Evolutionary conservation across 2,888 invertebrate genomes (phyloP), one percentile per base, ranked within the genome.

Genomic region (Polydrusus tereticollis): DNA sequence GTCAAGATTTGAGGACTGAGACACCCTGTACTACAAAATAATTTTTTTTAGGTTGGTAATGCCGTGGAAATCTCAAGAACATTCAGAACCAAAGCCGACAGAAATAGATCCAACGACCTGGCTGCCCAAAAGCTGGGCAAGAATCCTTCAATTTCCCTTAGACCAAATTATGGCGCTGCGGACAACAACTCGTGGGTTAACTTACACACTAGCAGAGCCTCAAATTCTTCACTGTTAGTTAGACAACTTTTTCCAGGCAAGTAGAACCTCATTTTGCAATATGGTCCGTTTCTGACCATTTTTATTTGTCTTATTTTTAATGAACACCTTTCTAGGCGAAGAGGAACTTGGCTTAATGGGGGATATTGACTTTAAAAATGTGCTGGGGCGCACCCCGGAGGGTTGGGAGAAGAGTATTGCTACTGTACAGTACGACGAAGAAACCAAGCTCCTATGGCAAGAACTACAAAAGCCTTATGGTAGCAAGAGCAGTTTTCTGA

Each of bases 381-480:
- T 90, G 0, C 89, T 90, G 78, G 93, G 92, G 82, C 89, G 92
- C 0, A 94, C 94, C 0, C 93, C 93, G 0, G 94, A 94, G 79
- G 94, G 94, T 0, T 95, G 95, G 94, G 94, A 94, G 77, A 93
- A 93, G 73, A 93, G 94, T 77, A 90, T 89, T 75, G 90, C 93
- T 0, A 90, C 91, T 78, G 90, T 95, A 63, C 94, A 95, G 79
- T 95, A 94, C 76, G 95, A 95, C 79, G 87, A 89, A 12, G 93
- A 94, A n/a, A 95, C 94, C 0, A 93, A 93, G 70, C 88, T 89
- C 5, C 86, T 95, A 1, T 95, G 94, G 94, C 91, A 92, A 74
- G 93, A 94, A 77, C 83, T 95, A 41, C 94, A 95, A 81, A 90
- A 94, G 81, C 95, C 95, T 0, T 95, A 95, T 78, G 95, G 95